Percentiles rank a stretch among this genome's conserved stretches.
Conservation (phyloP, 1,140 invertebrate species). For the Heliconius hewitsoni region DNA sequence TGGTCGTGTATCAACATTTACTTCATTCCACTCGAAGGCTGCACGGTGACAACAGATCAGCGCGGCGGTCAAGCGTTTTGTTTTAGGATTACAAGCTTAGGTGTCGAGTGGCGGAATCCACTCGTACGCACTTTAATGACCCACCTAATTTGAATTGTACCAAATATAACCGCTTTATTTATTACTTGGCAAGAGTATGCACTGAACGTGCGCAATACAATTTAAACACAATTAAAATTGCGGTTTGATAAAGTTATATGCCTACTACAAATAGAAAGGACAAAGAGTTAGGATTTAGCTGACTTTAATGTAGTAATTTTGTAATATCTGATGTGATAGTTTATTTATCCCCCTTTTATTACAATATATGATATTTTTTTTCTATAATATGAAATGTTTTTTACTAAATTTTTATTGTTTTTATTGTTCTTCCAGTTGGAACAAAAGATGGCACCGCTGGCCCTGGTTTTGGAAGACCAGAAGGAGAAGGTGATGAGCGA, state of each 20-base stretch:
- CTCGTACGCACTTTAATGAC: slow-evolving; percentile 67
- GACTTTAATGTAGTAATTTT: background rate
- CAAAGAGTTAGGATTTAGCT: slow-evolving; percentile 22
- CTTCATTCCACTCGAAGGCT: slow-evolving; percentile 68
- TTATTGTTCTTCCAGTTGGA: slow-evolving; percentile 83
- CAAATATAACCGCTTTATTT: slow-evolving; percentile 77
- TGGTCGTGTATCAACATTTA: slow-evolving; percentile 66
- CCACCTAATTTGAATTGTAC: slow-evolving; percentile 78
- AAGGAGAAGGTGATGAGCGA: slow-evolving; percentile 94
- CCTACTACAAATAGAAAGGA: slow-evolving; percentile 29
- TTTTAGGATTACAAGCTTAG: slow-evolving; percentile 71
- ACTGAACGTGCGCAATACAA: slow-evolving; percentile 48
- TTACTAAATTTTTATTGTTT: slow-evolving; percentile 14
- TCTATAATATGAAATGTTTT: background rate
- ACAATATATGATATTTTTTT: background rate
- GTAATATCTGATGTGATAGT: background rate
- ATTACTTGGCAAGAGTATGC: slow-evolving; percentile 68
- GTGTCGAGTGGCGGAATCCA: slow-evolving; percentile 69
- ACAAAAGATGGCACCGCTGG: slow-evolving; percentile 89
- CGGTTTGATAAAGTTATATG: slow-evolving; percentile 42
- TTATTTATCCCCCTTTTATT: background rate
- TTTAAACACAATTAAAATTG: slow-evolving; percentile 73
- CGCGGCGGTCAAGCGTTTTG: slow-evolving; percentile 23
- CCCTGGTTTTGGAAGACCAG: slow-evolving; percentile 85
- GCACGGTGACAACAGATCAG: slow-evolving; percentile 68